Percentiles rank a stretch among this genome's conserved stretches.
Conservation (phyloP, 2,888 invertebrate genomes). For the Sepioteuthis lessoniana region DNA sequence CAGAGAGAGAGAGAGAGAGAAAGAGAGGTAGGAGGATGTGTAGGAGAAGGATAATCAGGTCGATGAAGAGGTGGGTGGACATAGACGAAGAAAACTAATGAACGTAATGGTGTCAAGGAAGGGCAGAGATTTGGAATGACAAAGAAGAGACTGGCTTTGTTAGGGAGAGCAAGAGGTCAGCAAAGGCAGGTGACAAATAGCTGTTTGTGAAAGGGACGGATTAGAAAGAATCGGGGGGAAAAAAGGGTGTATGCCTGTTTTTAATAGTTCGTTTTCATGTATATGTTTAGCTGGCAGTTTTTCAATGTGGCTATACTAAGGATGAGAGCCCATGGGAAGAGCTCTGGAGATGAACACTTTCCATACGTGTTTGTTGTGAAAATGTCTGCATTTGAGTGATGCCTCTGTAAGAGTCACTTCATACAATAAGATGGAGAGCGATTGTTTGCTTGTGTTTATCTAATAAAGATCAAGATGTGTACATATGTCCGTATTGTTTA, state of each 20-base stretch:
- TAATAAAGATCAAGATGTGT: too few relatives aligned
- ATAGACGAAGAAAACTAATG: not conserved
- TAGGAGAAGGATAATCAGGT: not conserved
- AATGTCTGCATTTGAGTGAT: too few relatives aligned
- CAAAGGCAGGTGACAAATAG: slow-evolving; percentile 23
- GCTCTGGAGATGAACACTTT: not conserved
- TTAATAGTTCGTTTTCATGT: not conserved
- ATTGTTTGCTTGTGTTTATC: not conserved
- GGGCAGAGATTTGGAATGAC: not conserved
- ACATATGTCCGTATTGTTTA: too few relatives aligned
- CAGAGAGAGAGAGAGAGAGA: not conserved
- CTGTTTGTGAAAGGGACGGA: not conserved
- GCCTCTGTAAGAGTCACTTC: not conserved
- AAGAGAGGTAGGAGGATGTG: not conserved
- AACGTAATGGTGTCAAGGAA: not conserved
- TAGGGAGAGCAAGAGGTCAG: not conserved
- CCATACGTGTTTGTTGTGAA: too few relatives aligned
- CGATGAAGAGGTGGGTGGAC: not conserved
- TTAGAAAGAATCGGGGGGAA: not conserved
- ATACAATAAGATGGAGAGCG: not conserved
- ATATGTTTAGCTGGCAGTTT: not conserved
- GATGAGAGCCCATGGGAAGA: not conserved
- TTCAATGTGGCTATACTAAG: not conserved
- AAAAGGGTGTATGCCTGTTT: not conserved
- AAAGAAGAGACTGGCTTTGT: slow-evolving; percentile 23